A percentile compares a stretch with the other conserved stretches of the same genome.
phyloP scores from a whole-genome alignment of 2,113 vertebrate genomes.

The Ptilorrhoa leucosticta region DNA sequence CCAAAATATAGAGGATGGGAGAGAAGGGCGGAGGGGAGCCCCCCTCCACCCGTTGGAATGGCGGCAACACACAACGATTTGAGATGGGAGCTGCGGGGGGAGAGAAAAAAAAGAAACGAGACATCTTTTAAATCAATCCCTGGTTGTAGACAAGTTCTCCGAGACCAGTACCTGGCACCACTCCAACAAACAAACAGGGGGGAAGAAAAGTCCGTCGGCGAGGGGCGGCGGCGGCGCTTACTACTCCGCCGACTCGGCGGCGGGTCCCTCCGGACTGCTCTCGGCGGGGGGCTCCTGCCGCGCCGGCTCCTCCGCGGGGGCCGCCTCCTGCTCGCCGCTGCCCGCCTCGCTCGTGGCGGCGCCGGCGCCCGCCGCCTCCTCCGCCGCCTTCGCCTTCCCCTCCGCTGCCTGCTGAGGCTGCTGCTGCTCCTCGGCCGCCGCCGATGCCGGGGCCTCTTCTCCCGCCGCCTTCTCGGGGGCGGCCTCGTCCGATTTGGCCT shows the following conservation, averaged over 20 bases:
- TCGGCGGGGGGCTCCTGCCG: constrained; percentile 77
- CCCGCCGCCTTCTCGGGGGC: constrained; percentile 68
- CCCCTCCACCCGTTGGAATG: constrained; percentile 81
- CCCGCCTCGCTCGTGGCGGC: constrained; percentile 50
- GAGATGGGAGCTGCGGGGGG: constrained; percentile 82
- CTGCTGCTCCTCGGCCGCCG: background rate
- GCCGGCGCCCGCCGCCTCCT: constrained; percentile 6
- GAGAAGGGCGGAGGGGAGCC: constrained; percentile 72
- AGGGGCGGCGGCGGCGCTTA: constrained; percentile 38
- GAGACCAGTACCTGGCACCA: constrained; percentile 87
- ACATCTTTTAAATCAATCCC: constrained; percentile 91
- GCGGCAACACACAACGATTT: constrained; percentile 79
- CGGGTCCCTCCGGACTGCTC: constrained; percentile 80
- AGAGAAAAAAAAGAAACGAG: constrained; percentile 60
- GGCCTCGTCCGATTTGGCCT: constrained; percentile 69
- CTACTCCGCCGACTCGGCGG: constrained; percentile 78
- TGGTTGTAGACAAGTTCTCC: constrained; percentile 93
- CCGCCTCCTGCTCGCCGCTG: constrained; percentile 68
- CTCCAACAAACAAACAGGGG: constrained; percentile 88
- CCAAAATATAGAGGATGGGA: constrained; percentile 52
- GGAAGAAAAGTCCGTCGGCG: constrained; percentile 71
- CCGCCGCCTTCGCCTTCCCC: constrained; percentile 47
- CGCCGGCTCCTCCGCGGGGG: constrained; percentile 76
- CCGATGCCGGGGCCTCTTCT: constrained; percentile 66
- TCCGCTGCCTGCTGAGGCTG: constrained; percentile 43